Base-by-base conservation (phyloP, 2,113 vertebrate genomes). In the Phylloscopus trochiloides region DNA sequence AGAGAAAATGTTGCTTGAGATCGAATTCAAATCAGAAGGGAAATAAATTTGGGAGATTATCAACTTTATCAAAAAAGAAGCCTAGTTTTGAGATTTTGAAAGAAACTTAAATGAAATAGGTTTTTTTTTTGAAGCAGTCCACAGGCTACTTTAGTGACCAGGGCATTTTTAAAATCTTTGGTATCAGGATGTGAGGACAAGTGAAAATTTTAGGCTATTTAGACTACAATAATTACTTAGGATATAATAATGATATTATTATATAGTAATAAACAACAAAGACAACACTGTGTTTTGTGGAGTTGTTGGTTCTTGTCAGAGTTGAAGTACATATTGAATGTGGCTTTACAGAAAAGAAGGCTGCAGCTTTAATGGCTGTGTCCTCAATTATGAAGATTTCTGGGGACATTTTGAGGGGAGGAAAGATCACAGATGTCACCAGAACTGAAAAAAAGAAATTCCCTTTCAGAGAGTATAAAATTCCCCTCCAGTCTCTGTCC, bases 401-500 rank as follows among this genome's bases (percentile, higher is more conserved):
- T 84, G 24, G 16, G n/a, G 78, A 75, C 2, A 0, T 90, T 86
- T 63, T 67, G 87, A 55, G 57, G 57, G 32, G 34, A 59, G 36
- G 57, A 74, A 72, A 88, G 66, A 89, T 92, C 65, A n/a, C 29
- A 66, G 50, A 82, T 74, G 78, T 88, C 94, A 92, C 67, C 43
- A 75, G 76, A 71, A 63, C 22, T 28, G 68, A 93, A 96, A 83
- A 95, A 93, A 81, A 88, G 45, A 89, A 91, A 92, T 94, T 86
- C 34, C 40, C 73, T 93, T 92, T 88, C 62, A 76, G 90, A 91
- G 52, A 65, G 40, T 55, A 70, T 75, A 82, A 83, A 88, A 86
- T 96, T 95, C 80, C 52, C 76, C 86, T 88, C 90, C 54, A 20
- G 77, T 68, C 84, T 84, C 31, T 91, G 89, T 96, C 90, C 61